These are phyloP conservation scores for Leptobrachium ailaonicum DNA, from an alignment of 2,113 vertebrate genomes.

Conservation along the genomic window DNA sequence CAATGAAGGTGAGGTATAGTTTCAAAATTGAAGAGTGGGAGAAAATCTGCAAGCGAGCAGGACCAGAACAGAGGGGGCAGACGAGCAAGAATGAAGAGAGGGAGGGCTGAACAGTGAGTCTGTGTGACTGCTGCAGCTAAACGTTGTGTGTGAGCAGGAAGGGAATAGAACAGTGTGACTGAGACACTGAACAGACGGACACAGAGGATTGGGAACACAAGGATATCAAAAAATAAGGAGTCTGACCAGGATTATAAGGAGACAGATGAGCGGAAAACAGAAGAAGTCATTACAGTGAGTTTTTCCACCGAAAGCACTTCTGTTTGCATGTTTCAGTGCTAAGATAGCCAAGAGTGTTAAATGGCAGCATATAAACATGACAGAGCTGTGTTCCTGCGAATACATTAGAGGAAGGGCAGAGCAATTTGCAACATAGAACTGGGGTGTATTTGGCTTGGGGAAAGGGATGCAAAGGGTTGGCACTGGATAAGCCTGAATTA, in stretches of 20 bases:
- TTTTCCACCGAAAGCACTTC: background rate
- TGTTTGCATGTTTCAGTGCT: background rate
- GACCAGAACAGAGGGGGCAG: too few species aligned
- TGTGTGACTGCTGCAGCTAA: constrained; percentile 38
- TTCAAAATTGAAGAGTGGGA: constrained; percentile 7
- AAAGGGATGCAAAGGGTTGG: background rate
- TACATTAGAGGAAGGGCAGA: background rate
- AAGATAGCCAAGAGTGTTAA: background rate
- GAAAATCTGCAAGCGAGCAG: too few species aligned
- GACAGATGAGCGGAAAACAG: constrained; percentile 4
- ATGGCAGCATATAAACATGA: background rate
- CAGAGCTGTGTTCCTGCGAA: background rate
- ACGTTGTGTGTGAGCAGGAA: constrained; percentile 39
- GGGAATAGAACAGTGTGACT: constrained; percentile 37
- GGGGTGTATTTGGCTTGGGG: background rate
- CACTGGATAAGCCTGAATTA: constrained; percentile 4
- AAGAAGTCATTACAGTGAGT: constrained; percentile 35
- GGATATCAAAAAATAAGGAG: background rate
- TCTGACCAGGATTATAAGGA: constrained; percentile 20
- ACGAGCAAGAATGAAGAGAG: background rate
- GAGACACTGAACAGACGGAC: constrained; percentile 3
- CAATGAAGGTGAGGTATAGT: background rate
- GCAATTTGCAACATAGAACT: constrained; percentile 7
- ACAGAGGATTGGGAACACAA: constrained; percentile 3
- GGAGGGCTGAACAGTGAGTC: constrained; percentile 32